Base-by-base conservation (phyloP, 1,140 invertebrate genomes). In the Eueides isabella region DNA sequence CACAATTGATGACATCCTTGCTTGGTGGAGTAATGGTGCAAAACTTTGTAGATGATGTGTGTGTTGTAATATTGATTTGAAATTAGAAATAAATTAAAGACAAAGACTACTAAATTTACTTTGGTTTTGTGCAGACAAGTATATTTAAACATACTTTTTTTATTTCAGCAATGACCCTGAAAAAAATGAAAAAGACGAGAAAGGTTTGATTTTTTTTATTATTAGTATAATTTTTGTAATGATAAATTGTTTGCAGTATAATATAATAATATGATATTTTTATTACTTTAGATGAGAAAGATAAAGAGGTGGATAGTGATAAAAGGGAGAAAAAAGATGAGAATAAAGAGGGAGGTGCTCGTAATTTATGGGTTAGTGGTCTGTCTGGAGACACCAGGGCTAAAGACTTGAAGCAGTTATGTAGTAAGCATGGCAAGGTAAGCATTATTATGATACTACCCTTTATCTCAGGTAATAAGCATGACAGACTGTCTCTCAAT, bases 301-400 rank as follows among this genome's bases (percentile, higher is more conserved):
- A 87, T 12, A 91, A 92, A 65, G 89, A 90, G 9, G 83, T 55
- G 72, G 89, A 92, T 44, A 74, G 68, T 79, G 88, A 93, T 62
- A 91, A 93, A 80, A 90, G 87, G 66, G 86, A 91, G 29, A 93
- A 90, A 72, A 92, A 91, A 62, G 90, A 92, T 61, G 89, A 92
- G 19, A 78, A 44, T 26, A 92, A 91, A 70, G 91, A 92, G 77
- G 87, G 91, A 72, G 91, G 91, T 19, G 90, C 91, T 29, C 95
- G 96, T 65, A 98, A 98, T 90, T 93, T 99, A 6, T 99, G 98
- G 98, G 97, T 99, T 55, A 98, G 97, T 83, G 98, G 98, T 31
- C 93, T 99, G 68, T 97, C 98, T 0, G 96, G 97, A 4, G 95
- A 96, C 38, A 99, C 98, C 29, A 95, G 97, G 41, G 98, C 98